Evolutionary conservation across 2,113 vertebrate species (phyloP), one percentile per base, ranked within the genome.

Genomic region (Helogale parvula): DNA sequence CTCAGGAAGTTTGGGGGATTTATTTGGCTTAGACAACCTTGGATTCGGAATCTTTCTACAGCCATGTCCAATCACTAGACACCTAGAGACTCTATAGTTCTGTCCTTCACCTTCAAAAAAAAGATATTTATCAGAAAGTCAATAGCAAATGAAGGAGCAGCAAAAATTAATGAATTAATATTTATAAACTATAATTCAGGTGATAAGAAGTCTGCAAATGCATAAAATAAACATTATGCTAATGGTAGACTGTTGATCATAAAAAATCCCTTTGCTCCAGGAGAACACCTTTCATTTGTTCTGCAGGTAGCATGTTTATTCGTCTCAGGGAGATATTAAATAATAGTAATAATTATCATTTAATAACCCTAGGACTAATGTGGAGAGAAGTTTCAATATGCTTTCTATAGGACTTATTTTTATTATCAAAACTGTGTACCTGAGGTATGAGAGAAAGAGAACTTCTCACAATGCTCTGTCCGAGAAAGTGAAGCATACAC

Each of bases 81-180:
- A 29, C 7, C 52, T 85, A 29, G 31, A 69, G 13, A 81, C 27
- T 77, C 82, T 80, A 33, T 88, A 45, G 41, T 57, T 94, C 52
- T 93, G 10, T 35, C 83, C 74, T 88, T 96, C 7, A 41, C 15
- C 21, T 41, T 72, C 27, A 35, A 31, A 69, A 92, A 41, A 91
- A 81, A 33, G 31, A 5, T 33, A 74, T 25, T 94, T 79, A 86
- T 60, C 33, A 95, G 9, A 65, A 84, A 89, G 35, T 88, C 12
- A 79, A 5, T 14, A 31, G 41, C 17, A 29, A 80, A 89, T 19
- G 47, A 33, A 85, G 66, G 65, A 90, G 17, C 54, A 76, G n/a
- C 41, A 92, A 85, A 76, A 23, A 90, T 92, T 74, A 93, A 90
- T 74, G 90, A 91, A 60, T 82, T 92, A 94, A 86, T 92, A 72